phyloP scores from a whole-genome alignment of 2,797 vertebrate genomes.

The Notolabrus celidotus region DNA sequence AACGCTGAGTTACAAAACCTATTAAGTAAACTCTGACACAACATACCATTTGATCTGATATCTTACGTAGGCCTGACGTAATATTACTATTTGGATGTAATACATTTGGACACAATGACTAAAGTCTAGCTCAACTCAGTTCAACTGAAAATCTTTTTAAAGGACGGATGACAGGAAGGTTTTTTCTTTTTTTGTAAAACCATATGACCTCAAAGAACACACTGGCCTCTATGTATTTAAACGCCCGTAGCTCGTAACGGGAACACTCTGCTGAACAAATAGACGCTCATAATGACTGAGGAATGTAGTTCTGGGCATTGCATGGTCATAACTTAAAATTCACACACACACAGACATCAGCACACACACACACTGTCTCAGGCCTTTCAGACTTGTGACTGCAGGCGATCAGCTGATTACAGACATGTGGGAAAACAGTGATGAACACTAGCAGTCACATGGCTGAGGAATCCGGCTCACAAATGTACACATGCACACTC shows the following conservation, averaged over 20 bases:
- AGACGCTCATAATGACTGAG: conserved; percentile 12
- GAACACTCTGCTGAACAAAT: conserved; percentile 18
- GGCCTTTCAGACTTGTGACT: conserved; percentile 49
- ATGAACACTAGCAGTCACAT: conserved; percentile 71
- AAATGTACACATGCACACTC: neutral
- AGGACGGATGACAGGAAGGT: neutral
- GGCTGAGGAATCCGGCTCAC: conserved; percentile 62
- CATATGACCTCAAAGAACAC: conserved; percentile 11
- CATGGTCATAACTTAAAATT: conserved; percentile 12
- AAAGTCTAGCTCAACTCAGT: neutral
- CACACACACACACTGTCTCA: conserved; percentile 24
- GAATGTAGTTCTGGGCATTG: conserved; percentile 21
- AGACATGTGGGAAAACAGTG: conserved; percentile 67
- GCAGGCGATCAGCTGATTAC: conserved; percentile 73
- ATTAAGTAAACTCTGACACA: too few species aligned
- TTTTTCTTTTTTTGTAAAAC: conserved; percentile 7
- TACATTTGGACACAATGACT: neutral
- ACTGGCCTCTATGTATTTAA: conserved; percentile 16
- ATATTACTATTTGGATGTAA: neutral
- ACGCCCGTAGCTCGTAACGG: conserved; percentile 35
- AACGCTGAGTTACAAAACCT: too few species aligned
- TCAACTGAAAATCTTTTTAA: neutral
- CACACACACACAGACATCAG: conserved; percentile 4
- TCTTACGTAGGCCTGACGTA: neutral
- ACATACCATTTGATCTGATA: too few species aligned